phyloP scores from a whole-genome alignment of 2,797 vertebrate genomes.

The Coluber constrictor region DNA sequence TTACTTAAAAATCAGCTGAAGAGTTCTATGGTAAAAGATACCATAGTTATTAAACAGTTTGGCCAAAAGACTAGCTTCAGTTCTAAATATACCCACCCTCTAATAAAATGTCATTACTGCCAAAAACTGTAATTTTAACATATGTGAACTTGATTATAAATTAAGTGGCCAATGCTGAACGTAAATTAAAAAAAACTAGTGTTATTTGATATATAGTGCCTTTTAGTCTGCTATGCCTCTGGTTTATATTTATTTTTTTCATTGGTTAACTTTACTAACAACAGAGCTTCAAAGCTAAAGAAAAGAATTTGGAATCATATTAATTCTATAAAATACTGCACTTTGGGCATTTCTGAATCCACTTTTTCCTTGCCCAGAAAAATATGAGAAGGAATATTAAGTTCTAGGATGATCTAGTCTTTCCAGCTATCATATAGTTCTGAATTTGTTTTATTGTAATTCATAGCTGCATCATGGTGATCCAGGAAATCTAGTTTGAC shows the following conservation, averaged over 20 bases:
- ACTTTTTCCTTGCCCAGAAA: neutral
- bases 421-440: neutral
- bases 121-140: conserved; percentile 46
- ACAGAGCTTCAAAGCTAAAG: neutral
- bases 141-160: conserved; percentile 29
- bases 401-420: neutral
- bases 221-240: conserved; percentile 1
- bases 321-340: neutral
- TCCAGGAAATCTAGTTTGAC: neutral
- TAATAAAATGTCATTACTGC: conserved; percentile 38
- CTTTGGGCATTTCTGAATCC: neutral
- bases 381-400: neutral
- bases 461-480: neutral
- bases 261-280: neutral
- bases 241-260: neutral
- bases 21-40: conserved; percentile 52
- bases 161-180: conserved; percentile 37
- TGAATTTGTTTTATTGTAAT: neutral
- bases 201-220: conserved; percentile 25
- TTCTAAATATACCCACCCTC: conserved; percentile 34
- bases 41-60: conserved; percentile 43
- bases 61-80: conserved; percentile 29
- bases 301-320: neutral
- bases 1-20: conserved; percentile 45
- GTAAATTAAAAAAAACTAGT: conserved; percentile 27